Conservation (phyloP, 2,888 invertebrate genomes). For the Spodoptera exigua region DNA sequence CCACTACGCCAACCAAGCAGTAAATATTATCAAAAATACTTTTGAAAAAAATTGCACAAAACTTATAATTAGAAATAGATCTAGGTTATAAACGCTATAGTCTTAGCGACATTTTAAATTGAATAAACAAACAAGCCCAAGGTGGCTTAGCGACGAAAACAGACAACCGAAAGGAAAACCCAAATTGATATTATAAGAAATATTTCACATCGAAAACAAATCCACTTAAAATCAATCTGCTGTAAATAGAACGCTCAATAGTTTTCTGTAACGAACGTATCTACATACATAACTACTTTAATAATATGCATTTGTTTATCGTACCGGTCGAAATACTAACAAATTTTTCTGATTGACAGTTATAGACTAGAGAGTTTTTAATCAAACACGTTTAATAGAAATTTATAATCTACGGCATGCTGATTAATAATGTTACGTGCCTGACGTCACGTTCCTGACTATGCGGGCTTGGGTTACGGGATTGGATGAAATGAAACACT, state of each 20-base stretch:
- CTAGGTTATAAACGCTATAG: too few species aligned
- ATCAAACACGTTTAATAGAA: conserved; percentile 4
- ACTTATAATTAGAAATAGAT: too few species aligned
- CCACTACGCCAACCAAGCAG: too few species aligned
- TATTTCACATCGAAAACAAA: conserved; percentile 50
- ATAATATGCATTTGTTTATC: conserved; percentile 10
- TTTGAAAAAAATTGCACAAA: too few species aligned
- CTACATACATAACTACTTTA: too few species aligned
- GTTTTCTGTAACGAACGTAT: neutral
- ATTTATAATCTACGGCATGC: too few species aligned
- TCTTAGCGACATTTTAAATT: neutral
- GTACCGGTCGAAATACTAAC: conserved; percentile 12
- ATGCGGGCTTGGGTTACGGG: too few species aligned
- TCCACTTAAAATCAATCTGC: conserved; percentile 42
- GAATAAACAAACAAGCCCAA: conserved; percentile 32
- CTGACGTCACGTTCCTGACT: too few species aligned
- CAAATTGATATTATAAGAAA: conserved; percentile 38
- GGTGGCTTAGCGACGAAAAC: conserved; percentile 19
- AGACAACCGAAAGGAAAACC: conserved; percentile 40
- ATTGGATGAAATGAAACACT: too few species aligned
- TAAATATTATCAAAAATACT: too few species aligned
- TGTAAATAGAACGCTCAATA: conserved; percentile 48
- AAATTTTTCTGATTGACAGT: conserved; percentile 35
- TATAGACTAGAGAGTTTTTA: conserved; percentile 18
- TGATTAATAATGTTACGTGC: too few species aligned